Evolutionary conservation across 1,140 invertebrate species (phyloP).

Genomic region (Solenopsis invicta): DNA sequence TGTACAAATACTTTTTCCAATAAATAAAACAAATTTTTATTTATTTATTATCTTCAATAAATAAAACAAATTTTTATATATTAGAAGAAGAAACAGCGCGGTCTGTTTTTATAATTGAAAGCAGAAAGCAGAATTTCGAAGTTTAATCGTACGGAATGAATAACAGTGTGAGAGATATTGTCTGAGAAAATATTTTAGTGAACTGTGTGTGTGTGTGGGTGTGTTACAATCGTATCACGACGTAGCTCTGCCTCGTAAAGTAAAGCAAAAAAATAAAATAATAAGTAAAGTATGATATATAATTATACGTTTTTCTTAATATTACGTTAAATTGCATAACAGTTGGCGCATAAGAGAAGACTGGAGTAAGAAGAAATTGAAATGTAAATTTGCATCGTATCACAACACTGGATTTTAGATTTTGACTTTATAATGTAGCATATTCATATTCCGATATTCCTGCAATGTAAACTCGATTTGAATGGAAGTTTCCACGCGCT

Average conservation of each 20-base stretch:
- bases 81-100: background rate
- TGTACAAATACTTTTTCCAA: background rate
- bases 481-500: slow-evolving; percentile 26
- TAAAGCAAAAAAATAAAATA: background rate
- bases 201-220: background rate
- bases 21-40: background rate
- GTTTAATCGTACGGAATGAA: background rate
- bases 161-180: slow-evolving; percentile 2
- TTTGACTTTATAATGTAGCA: slow-evolving; percentile 24
- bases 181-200: background rate
- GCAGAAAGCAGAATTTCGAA: background rate
- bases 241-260: background rate
- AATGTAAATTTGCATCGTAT: slow-evolving; percentile 31
- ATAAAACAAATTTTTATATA: background rate
- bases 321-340: background rate
- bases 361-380: slow-evolving; percentile 3
- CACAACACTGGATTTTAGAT: background rate
- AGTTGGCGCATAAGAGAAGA: background rate
- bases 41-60: too few relatives aligned
- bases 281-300: background rate
- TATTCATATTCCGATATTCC: slow-evolving; percentile 16
- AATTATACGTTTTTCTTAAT: background rate
- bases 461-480: slow-evolving; percentile 46
- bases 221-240: background rate
- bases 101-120: slow-evolving; percentile 12